Base-by-base conservation (phyloP, 2,113 vertebrate species). In the Mionectes macconnelli region DNA sequence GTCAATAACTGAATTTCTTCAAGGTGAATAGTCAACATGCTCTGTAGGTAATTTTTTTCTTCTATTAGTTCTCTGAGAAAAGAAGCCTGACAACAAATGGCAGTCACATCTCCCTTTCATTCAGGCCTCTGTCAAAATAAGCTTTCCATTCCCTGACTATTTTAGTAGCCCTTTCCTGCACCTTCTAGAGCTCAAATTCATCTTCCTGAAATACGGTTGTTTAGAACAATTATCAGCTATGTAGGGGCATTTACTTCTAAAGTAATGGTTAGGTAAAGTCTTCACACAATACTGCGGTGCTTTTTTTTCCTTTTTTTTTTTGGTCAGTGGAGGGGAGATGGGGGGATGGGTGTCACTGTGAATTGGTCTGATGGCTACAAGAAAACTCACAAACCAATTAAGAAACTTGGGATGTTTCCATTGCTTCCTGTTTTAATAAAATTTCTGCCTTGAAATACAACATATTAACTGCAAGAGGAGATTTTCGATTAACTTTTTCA, bases 311-410 rank as follows among this genome's bases (percentile, higher is more conserved):
- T 22, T 28, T 14, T 9, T 55, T 45, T 30, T 27, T 23, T 28
- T 20, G 39, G 10, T 10, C 4, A 2, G 4, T 17, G 8, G 5
- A 5, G 12, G 14, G 24, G 21, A 50, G 25, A 28, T 2, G 3
- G 3, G 4, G 18, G 9, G 2, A 7, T 19, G 14, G 24, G 14
- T 59, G 16, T 25, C 5, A 25, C 53, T 81, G 76, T 35, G 57
- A 68, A 49, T 56, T 49, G 12, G 7, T 72, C 37, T 63, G 42
- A 67, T 33, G 31, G 13, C 63, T 90, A 76, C 42, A 16, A 57
- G 42, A 68, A 90, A 90, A 67, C 20, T 53, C 40, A 39, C 6
- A 37, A 40, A 27, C 7, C 56, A 5, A 5, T 3, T 64, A 25
- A 82, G 49, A 75, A 87, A 68, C 24, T 25, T 6, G 13, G 40